Evolutionary conservation across 2,797 vertebrate genomes (phyloP), one percentile per base, ranked within the genome.

Genomic region (Phyllotis vaccarum): DNA sequence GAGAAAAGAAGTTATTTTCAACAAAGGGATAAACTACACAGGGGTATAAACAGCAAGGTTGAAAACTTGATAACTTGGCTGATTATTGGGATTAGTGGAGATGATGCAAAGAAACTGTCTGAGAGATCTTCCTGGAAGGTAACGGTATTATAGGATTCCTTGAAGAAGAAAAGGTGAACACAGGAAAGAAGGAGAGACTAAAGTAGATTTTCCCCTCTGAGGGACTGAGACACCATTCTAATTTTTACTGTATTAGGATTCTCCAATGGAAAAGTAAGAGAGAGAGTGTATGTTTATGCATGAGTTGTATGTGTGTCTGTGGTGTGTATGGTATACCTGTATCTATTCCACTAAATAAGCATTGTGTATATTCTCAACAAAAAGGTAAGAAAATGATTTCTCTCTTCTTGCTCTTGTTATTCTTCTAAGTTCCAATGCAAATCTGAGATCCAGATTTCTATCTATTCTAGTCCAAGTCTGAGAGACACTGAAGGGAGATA

Each of bases 21-120:
- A 3, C 13, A 70, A 37, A 70, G 19, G 1, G 68, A 7, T 1
- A 29, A 46, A 14, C 82, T 52, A 21, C 29, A 89, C 54, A 92
- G 0, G 34, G 34, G 86, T 75, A 87, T 29, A 56, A 90, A 95
- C 3, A 54, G 60, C 62, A 72, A 95, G 92, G 85, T 31, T 78
- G 60, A 79, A 86, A 62, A 56, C 66, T 72, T 89, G 86, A 89
- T 89, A 91, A 92, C 40, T 96, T 56, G 76, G 75, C 64, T 58
- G 66, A 37, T 22, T 82, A n/a, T 40, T 22, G 0, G 14, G n/a
- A 34, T 86, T 49, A 24, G 68, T 3, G 31, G 79, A 78, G 34
- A 75, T 8, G 56, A 90, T 90, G 3, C 4, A 78, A 93, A n/a
- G 14, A 9, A 17, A 78, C 54, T 62, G 12, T 56, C 68, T 81